Percentiles rank a stretch among this genome's conserved stretches.
Conservation (phyloP, 2,113 vertebrate species). For the Bubo blakistoni region DNA sequence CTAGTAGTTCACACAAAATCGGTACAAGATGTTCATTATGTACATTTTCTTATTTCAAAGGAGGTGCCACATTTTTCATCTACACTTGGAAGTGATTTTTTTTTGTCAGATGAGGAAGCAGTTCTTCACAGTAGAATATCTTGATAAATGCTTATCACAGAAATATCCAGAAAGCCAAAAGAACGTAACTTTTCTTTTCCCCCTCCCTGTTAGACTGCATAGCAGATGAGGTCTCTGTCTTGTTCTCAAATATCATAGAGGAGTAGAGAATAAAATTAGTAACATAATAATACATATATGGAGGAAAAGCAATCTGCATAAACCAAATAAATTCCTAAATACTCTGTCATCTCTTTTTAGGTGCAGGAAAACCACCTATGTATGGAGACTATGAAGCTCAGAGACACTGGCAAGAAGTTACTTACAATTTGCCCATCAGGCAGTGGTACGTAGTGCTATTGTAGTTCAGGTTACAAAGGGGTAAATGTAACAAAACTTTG, state of each 20-base stretch:
- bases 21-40: not conserved
- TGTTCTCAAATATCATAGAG: not conserved
- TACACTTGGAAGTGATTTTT: slow-evolving; percentile 26
- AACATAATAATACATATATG: not conserved
- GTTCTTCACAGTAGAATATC: not conserved
- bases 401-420: slow-evolving; percentile 98
- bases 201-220: not conserved
- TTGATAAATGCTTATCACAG: slow-evolving; percentile 52
- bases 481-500: not conserved
- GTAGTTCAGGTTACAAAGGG: not conserved
- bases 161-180: slow-evolving; percentile 29
- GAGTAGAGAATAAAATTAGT: not conserved
- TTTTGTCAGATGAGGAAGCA: slow-evolving; percentile 38
- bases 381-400: slow-evolving; percentile 99
- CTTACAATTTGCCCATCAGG: slow-evolving; percentile 87
- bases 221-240: not conserved
- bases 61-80: slow-evolving; percentile 40
- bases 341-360: slow-evolving; percentile 65
- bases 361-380: slow-evolving; percentile 89
- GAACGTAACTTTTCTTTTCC: not conserved
- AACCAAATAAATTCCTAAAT: not conserved
- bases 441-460: slow-evolving; percentile 81
- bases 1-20: not conserved
- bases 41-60: not conserved
- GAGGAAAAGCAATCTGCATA: not conserved